Evolutionary conservation across 2,113 vertebrate species (phyloP), one percentile per base, ranked within the genome.

Genomic region (Nibea coibor): DNA sequence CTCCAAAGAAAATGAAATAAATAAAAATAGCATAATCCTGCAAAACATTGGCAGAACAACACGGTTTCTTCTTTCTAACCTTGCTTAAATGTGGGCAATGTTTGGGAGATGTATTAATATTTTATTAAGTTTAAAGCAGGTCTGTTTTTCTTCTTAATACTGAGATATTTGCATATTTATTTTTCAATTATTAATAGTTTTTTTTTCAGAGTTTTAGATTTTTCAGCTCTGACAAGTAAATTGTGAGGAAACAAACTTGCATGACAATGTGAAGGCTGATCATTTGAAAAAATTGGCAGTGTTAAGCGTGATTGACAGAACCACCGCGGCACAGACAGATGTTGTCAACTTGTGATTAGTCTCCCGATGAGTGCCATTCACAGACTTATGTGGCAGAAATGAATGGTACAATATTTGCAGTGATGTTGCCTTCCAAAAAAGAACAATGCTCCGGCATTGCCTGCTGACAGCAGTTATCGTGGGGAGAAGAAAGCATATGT

Each of bases 291-390:
- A 90, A 84, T 74, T 91, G 84, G 53, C 76, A 75, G 79, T 72
- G 82, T 81, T 64, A 77, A 35, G 28, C 20, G 8, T 89, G 90
- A 92, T 77, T 92, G 88, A 90, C 89, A 91, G 67, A 77, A 51
- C 24, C 69, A 72, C 87, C 62, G 69, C 74, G 56, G 71, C 47
- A 80, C 70, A 68, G 80, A 89, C 86, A 85, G 83, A 91, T 85
- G 85, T 81, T 88, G 85, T 83, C 74, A 84, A 72, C 53, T 75
- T 79, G 65, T 81, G 87, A 90, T 89, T 88, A 87, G 69, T 86
- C 78, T 91, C 78, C 74, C 79, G 83, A 89, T 90, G 85, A 88
- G 84, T 79, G 75, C 78, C 86, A 92, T 87, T 92, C 88, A 88
- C 35, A 78, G 85, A 75, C 68, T 90, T 90, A 80, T 74, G 82